Evolutionary conservation across 2,888 invertebrate genomes (phyloP).

Genomic region (Chrysina gloriosa): DNA sequence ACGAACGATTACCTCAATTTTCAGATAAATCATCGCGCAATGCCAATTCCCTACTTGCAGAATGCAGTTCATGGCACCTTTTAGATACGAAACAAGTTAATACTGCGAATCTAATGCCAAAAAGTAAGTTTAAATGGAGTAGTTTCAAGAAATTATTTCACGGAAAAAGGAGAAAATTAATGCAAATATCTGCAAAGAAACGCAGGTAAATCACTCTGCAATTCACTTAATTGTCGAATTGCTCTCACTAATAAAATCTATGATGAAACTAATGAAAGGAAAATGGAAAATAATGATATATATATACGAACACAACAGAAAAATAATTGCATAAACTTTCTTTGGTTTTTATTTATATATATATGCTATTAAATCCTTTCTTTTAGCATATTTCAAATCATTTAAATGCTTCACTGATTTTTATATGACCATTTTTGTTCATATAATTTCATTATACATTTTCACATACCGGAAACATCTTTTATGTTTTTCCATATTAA

Average conservation of each 20-base stretch:
- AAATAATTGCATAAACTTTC: too few relatives aligned
- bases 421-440: too few relatives aligned
- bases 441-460: too few relatives aligned
- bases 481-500: too few relatives aligned
- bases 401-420: too few relatives aligned
- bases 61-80: slow-evolving; percentile 72
- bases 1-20: slow-evolving; percentile 67
- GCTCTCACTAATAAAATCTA: too few relatives aligned
- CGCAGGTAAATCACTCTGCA: slow-evolving; percentile 42
- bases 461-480: too few relatives aligned
- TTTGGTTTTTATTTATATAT: slow-evolving; percentile 46
- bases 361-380: slow-evolving; percentile 39
- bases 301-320: too few relatives aligned
- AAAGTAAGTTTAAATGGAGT: slow-evolving; percentile 65
- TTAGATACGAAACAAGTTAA: slow-evolving; percentile 62
- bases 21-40: slow-evolving; percentile 66
- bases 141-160: slow-evolving; percentile 67
- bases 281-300: too few relatives aligned
- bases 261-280: too few relatives aligned
- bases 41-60: slow-evolving; percentile 78
- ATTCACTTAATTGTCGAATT: too few relatives aligned
- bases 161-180: slow-evolving; percentile 51
- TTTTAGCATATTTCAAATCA: slow-evolving; percentile 56
- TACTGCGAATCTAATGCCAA: slow-evolving; percentile 56
- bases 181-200: slow-evolving; percentile 44